Evolutionary conservation across 2,113 vertebrate genomes (phyloP).

Genomic region (Cyphomyrus discorhynchus): DNA sequence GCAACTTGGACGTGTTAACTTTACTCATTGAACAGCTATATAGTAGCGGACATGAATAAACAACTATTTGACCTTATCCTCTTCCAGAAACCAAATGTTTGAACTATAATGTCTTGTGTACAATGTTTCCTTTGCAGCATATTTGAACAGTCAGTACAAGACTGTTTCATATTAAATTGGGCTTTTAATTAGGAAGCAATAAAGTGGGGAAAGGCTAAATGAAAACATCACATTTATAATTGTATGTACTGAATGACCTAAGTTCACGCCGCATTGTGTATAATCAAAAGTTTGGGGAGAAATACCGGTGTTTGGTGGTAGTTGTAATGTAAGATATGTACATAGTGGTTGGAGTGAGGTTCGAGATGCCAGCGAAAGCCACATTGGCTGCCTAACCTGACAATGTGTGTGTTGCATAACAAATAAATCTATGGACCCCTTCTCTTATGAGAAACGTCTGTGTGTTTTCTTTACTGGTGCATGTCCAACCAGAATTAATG

Average conservation of each 20-base stretch:
- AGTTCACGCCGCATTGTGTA: neutral
- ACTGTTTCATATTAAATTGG: neutral
- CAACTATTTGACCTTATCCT: neutral
- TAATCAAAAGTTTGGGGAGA: neutral
- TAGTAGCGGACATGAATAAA: neutral
- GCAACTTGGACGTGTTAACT: neutral
- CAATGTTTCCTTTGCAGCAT: neutral
- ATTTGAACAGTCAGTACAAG: neutral
- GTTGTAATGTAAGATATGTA: slow-evolving; percentile 25
- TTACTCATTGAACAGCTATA: neutral
- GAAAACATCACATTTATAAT: neutral
- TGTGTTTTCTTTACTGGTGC: neutral
- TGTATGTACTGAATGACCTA: neutral
- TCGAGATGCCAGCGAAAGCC: neutral
- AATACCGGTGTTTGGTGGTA: neutral
- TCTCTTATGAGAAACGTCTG: slow-evolving; percentile 2
- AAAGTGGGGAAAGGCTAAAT: neutral
- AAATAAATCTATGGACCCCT: slow-evolving; percentile 2
- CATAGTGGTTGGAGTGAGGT: slow-evolving; percentile 16
- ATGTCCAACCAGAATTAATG: neutral
- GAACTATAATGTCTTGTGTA: neutral
- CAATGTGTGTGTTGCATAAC: slow-evolving; percentile 5
- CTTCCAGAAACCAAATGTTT: neutral
- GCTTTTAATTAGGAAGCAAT: neutral
- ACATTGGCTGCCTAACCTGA: slow-evolving; percentile 7